Evolutionary conservation across 1,140 invertebrate genomes (phyloP).

Genomic region (Drosophila santomea): DNA sequence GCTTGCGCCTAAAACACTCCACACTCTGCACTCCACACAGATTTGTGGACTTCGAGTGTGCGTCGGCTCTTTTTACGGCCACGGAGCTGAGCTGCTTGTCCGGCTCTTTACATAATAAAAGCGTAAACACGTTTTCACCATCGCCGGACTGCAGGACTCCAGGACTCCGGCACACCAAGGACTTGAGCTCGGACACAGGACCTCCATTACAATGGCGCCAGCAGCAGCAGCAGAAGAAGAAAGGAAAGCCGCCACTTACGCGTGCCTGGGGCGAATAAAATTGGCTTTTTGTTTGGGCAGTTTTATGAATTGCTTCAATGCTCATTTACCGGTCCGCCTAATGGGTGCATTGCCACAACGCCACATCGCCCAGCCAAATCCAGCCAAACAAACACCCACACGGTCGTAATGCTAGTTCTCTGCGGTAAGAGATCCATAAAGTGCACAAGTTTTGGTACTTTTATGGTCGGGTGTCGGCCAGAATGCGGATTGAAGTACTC

Average conservation of each 20-base stretch:
- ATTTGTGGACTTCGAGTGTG: conserved; percentile 53
- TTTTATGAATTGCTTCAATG: conserved; percentile 83
- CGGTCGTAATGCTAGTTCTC: conserved; percentile 24
- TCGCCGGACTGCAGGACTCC: conserved; percentile 36
- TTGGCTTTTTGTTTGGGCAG: conserved; percentile 67
- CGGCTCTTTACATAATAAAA: conserved; percentile 77
- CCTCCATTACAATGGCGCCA: conserved; percentile 69
- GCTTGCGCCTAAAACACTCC: conserved; percentile 44
- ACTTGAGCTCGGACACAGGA: not conserved
- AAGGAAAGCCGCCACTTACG: conserved; percentile 50
- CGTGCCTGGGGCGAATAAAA: conserved; percentile 67
- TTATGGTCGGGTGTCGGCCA: conserved; percentile 30
- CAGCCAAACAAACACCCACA: not conserved
- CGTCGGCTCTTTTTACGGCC: conserved; percentile 38
- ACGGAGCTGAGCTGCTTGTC: conserved; percentile 46
- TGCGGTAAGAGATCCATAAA: conserved; percentile 57
- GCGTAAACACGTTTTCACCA: conserved; percentile 82
- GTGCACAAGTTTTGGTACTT: conserved; percentile 45
- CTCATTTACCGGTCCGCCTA: conserved; percentile 78
- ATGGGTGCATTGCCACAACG: conserved; percentile 72
- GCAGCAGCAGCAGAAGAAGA: conserved; percentile 4
- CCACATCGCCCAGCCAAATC: not conserved
- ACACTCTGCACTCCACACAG: conserved; percentile 39
- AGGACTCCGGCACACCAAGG: not conserved
- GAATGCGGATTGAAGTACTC: conserved; percentile 4